These are phyloP conservation scores for Cordilura impudica DNA, from an alignment of 2,888 invertebrate species.

Conservation along the genomic window DNA sequence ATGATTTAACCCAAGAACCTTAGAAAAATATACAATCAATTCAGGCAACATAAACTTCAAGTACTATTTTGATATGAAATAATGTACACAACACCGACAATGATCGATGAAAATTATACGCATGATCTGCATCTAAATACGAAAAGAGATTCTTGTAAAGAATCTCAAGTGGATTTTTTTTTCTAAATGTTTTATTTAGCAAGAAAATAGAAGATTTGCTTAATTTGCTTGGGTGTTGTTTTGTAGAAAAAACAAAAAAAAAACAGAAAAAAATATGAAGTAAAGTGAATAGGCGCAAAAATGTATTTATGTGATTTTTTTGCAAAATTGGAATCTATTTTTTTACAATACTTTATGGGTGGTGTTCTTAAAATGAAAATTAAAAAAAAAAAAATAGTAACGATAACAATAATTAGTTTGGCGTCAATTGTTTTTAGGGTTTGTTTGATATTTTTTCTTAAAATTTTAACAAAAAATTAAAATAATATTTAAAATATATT, in stretches of 20 bases:
- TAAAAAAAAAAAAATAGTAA: not conserved
- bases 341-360: constrained; percentile 22
- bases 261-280: not conserved
- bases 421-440: constrained; percentile 45
- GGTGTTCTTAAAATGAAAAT: not conserved
- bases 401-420: constrained; percentile 36
- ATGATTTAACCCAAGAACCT: constrained; percentile 55
- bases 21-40: constrained; percentile 32
- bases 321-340: not conserved
- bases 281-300: not conserved
- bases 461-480: not conserved
- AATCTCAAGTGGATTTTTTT: constrained; percentile 23
- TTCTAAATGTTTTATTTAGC: not conserved
- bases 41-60: constrained; percentile 9
- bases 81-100: constrained; percentile 20
- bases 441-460: constrained; percentile 8
- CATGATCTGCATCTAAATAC: constrained; percentile 44
- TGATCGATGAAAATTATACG: constrained; percentile 58
- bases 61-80: constrained; percentile 10
- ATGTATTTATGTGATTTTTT: not conserved
- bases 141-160: constrained; percentile 2
- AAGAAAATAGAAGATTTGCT: not conserved
- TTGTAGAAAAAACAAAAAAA: not conserved
- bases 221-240: not conserved
- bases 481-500: not conserved